A percentile compares a stretch with the other conserved stretches of the same genome.
These are phyloP conservation scores for Ganaspis sp. DNA, from an alignment of 1,140 invertebrate species.

Conservation along the genomic window DNA sequence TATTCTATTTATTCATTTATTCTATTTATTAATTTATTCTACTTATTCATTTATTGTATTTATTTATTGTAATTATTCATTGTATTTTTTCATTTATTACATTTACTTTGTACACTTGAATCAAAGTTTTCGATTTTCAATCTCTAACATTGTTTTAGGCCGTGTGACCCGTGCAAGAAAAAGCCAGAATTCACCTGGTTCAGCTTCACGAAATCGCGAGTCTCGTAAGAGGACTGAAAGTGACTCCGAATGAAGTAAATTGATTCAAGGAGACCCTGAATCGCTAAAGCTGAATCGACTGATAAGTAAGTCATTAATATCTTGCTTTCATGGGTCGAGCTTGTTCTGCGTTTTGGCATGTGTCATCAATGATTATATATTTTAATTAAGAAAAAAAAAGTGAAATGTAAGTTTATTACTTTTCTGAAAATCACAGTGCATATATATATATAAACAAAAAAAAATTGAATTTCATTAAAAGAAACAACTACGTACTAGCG, in stretches of 20 bases:
- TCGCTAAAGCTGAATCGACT: slow-evolving; percentile 26
- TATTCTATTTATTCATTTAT: no score
- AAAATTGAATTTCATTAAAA: background rate
- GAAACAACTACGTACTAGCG: background rate
- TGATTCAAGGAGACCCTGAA: slow-evolving; percentile 23
- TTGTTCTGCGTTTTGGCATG: background rate
- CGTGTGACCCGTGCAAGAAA: slow-evolving; percentile 64
- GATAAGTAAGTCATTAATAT: slow-evolving; percentile 29
- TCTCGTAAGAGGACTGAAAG: slow-evolving; percentile 64
- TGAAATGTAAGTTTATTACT: background rate
- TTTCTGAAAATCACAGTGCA: background rate
- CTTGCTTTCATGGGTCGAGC: slow-evolving; percentile 12
- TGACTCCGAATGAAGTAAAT: slow-evolving; percentile 63
- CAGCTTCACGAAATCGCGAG: slow-evolving; percentile 51
- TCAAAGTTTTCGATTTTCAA: no score
- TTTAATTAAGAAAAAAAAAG: background rate
- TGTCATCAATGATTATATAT: background rate
- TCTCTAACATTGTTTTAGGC: no score
- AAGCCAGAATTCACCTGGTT: slow-evolving; percentile 41
- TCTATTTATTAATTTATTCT: no score
- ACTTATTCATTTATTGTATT: no score
- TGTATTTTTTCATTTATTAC: no score
- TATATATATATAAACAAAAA: no score
- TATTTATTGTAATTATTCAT: no score
- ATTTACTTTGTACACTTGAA: no score